phyloP scores from a whole-genome alignment of 1,140 invertebrate genomes.

The Pseudomyrmex gracilis region DNA sequence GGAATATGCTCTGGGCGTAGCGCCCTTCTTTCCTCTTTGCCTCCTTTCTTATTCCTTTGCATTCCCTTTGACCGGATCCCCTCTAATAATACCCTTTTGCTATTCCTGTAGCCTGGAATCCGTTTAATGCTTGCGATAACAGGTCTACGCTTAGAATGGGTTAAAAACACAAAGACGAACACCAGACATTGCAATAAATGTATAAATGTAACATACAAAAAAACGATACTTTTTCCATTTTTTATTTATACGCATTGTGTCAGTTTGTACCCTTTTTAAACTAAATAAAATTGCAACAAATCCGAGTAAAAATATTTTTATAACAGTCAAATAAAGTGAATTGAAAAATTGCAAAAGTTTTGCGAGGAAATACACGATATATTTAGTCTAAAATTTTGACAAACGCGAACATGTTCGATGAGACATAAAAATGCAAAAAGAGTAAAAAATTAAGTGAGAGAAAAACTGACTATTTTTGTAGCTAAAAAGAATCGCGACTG shows the following conservation, averaged over 20 bases:
- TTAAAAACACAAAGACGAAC: conserved; percentile 31
- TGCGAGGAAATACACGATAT: too few species aligned
- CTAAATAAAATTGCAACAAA: neutral
- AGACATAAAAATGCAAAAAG: too few species aligned
- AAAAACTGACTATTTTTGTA: too few species aligned
- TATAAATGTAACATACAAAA: conserved; percentile 5
- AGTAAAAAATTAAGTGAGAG: too few species aligned
- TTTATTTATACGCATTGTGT: too few species aligned
- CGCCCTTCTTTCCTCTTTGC: conserved; percentile 31
- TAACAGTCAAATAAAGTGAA: too few species aligned
- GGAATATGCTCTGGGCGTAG: conserved; percentile 73
- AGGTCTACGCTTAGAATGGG: conserved; percentile 61
- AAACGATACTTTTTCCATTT: neutral
- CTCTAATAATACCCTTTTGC: conserved; percentile 76
- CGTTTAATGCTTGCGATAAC: conserved; percentile 74
- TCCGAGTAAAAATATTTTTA: neutral
- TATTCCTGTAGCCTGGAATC: conserved; percentile 68
- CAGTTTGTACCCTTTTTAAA: too few species aligned
- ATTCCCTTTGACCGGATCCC: conserved; percentile 75
- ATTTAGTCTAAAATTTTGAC: too few species aligned
- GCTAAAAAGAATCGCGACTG: too few species aligned
- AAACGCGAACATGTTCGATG: too few species aligned
- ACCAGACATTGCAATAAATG: conserved; percentile 7
- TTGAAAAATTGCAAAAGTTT: too few species aligned
- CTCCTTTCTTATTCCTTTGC: conserved; percentile 64